These are phyloP conservation scores for Scaptomyza caliginosa DNA, from an alignment of 2,888 invertebrate genomes.

Conservation along the genomic window DNA sequence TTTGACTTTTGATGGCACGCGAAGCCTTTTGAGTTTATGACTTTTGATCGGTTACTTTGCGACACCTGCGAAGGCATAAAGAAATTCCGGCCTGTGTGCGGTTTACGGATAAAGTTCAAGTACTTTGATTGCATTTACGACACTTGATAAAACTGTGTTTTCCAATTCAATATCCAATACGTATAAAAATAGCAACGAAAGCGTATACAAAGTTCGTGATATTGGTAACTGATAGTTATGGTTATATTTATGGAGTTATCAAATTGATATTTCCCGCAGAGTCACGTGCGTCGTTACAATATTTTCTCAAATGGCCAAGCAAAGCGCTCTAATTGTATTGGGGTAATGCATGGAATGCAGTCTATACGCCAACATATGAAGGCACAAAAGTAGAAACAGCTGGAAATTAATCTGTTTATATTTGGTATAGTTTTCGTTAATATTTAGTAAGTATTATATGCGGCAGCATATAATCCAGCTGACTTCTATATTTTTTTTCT, in stretches of 20 bases:
- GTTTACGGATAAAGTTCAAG: conserved; percentile 63
- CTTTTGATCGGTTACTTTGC: conserved; percentile 63
- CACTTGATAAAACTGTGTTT: conserved; percentile 34
- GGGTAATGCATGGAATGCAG: conserved; percentile 56
- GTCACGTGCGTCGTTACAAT: conserved; percentile 57
- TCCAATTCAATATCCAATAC: background rate
- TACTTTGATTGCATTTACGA: conserved; percentile 74
- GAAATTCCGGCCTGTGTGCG: conserved; percentile 52
- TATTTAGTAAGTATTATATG: too few species aligned
- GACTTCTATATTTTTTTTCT: too few species aligned
- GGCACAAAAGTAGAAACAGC: conserved; percentile 18
- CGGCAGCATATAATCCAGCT: too few species aligned
- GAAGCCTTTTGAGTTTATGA: conserved; percentile 65
- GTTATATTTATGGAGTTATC: conserved; percentile 61
- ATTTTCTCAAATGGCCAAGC: conserved; percentile 20
- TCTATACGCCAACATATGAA: conserved; percentile 18
- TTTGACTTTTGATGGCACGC: conserved; percentile 51
- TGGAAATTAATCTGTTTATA: background rate
- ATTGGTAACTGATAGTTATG: conserved; percentile 13
- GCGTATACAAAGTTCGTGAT: conserved; percentile 68
- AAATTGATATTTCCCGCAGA: conserved; percentile 68
- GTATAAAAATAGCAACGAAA: conserved; percentile 22
- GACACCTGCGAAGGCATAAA: conserved; percentile 53
- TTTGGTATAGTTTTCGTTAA: background rate
- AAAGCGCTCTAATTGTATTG: conserved; percentile 44